Conservation (phyloP, 1,140 invertebrate species). For the Heliconius nattereri region DNA sequence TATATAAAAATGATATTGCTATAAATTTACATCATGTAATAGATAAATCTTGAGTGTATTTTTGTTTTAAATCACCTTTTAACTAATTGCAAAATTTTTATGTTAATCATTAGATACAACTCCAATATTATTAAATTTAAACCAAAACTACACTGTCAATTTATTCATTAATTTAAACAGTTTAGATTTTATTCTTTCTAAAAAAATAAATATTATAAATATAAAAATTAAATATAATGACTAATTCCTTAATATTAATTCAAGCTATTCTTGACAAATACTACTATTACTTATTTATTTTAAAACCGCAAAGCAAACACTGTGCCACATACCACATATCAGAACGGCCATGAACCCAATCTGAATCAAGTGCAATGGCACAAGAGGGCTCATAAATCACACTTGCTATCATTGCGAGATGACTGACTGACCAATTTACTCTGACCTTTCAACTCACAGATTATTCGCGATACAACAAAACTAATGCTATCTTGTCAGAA, state of each 20-base stretch:
- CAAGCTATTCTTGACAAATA: background rate
- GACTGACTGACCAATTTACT: slow-evolving; percentile 64
- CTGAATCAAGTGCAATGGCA: slow-evolving; percentile 72
- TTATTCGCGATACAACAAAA: slow-evolving; percentile 34
- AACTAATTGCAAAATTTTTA: too few relatives aligned
- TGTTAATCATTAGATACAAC: too few relatives aligned
- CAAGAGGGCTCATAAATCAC: slow-evolving; percentile 70
- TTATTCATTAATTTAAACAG: too few relatives aligned
- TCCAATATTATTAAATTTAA: too few relatives aligned
- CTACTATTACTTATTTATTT: background rate
- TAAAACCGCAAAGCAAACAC: background rate
- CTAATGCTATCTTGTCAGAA: slow-evolving; percentile 19
- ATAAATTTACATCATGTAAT: too few relatives aligned
- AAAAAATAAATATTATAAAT: too few relatives aligned
- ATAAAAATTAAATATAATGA: background rate
- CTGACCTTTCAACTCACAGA: slow-evolving; percentile 56
- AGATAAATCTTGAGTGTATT: too few relatives aligned
- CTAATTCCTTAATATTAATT: background rate
- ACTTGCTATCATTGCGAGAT: slow-evolving; percentile 69
- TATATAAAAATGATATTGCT: too few relatives aligned
- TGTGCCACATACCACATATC: slow-evolving; percentile 23
- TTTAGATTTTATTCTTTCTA: too few relatives aligned
- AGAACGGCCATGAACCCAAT: slow-evolving; percentile 73
- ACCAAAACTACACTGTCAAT: too few relatives aligned
- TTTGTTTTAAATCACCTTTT: too few relatives aligned